phyloP scores from a whole-genome alignment of 2,888 invertebrate species.

The Odontomyia ornata region DNA sequence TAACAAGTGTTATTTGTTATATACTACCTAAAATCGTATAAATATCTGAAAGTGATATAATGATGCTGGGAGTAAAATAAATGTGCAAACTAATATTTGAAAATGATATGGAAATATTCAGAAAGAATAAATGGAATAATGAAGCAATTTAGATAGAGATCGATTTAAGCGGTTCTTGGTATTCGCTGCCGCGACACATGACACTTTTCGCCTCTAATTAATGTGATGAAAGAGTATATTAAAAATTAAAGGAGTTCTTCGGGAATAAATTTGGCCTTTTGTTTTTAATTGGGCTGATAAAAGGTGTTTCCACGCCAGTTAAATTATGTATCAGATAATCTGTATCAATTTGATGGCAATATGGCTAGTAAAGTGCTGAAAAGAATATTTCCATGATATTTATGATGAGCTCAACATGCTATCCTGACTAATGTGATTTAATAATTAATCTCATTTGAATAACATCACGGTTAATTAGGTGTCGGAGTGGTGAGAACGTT shows the following conservation, averaged over 20 bases:
- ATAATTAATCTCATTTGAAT: no score
- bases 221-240: neutral
- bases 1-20: constrained; percentile 19
- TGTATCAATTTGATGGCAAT: neutral
- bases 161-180: constrained; percentile 19
- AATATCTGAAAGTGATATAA: constrained; percentile 18
- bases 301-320: neutral
- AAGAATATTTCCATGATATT: no score
- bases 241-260: neutral
- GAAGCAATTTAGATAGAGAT: constrained; percentile 32
- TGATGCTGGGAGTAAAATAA: neutral
- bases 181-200: neutral
- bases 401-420: no score
- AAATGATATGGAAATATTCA: neutral
- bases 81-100: neutral
- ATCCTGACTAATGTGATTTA: no score
- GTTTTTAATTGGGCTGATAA: neutral
- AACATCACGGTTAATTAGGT: no score
- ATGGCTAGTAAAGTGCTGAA: no score
- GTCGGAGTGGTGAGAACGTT: no score
- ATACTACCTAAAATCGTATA: neutral
- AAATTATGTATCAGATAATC: neutral
- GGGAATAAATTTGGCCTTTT: neutral
- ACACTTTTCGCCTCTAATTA: constrained; percentile 15
- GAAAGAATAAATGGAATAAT: constrained; percentile 25